Percentiles rank a stretch among this genome's conserved stretches.
Conservation (phyloP, 2,888 invertebrate species). For the Deilephila elpenor region DNA sequence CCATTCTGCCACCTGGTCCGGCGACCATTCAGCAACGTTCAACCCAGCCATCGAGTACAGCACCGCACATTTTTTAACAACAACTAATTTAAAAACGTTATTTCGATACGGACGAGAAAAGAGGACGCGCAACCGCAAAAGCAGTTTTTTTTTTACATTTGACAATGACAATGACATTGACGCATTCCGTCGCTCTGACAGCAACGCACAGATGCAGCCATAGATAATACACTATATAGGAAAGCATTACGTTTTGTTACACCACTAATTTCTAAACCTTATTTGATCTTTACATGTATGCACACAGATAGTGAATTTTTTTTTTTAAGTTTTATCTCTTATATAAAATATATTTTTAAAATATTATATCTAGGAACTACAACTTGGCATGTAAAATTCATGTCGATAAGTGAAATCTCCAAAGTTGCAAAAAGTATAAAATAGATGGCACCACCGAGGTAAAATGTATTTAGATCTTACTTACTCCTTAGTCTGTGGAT, state of each 20-base stretch:
- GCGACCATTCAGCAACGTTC: constrained; percentile 93
- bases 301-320: neutral
- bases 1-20: constrained; percentile 96
- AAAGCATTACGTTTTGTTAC: neutral
- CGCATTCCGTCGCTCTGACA: neutral
- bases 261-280: neutral
- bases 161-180: constrained; percentile 17
- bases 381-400: no score
- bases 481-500: no score
- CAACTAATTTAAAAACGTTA: constrained; percentile 18
- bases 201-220: neutral
- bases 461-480: neutral
- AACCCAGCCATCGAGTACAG: constrained; percentile 64
- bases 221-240: no score
- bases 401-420: neutral
- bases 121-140: constrained; percentile 36
- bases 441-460: constrained; percentile 4
- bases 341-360: neutral
- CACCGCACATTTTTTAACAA: constrained; percentile 55
- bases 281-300: neutral
- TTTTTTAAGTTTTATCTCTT: no score
- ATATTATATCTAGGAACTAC: neutral
- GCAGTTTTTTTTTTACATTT: constrained; percentile 18
- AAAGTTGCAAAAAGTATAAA: neutral
- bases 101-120: constrained; percentile 22